Base-by-base conservation (phyloP, 1,140 invertebrate genomes). In the Ceratitis capitata region DNA sequence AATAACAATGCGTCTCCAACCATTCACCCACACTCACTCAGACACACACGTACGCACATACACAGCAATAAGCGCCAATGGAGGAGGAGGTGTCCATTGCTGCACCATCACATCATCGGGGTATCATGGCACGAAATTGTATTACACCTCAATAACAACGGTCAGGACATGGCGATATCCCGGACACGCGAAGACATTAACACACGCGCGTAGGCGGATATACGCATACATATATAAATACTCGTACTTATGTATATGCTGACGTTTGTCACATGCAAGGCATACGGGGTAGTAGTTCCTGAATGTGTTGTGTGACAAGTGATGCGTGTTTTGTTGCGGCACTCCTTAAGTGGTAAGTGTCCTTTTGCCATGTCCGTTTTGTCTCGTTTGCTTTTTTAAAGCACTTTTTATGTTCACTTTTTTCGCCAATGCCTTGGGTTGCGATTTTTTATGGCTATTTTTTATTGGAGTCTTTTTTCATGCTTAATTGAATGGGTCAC, bases 141-240 rank as follows among this genome's bases (percentile, higher is more conserved):
- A 91, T 91, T 91, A 91, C 90, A 91, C 90, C 90, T 91, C 88
- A 91, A 91, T 91, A 91, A 91, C 89, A 91, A 91, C 87, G 90
- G 90, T 87, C 89, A 90, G 89, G 88, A 91, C 89, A 91, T 87
- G 89, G 87, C 86, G 87, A 88, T 87, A 84, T 86, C 83, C 61
- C 82, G 85, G 29, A 49, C 26, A 85, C 53, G 74, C 29, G 49
- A 56, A 32, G 26, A 53, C 47, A 83, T 53, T 39, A 39, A 53
- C 35, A 58, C 47, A 53, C 49, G 16, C 47, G 26, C 47, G 19
- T 19, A 69, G 14, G 23, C 10, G 10, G 1, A 10, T 39, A 53
- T 35, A 49, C 53, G 47, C 23, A 49, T 51, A 56, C 14, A 2
- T n/a, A 26, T 12, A 64, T 89, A 87, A 88, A 87, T 32, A 23